Evolutionary conservation across 2,113 vertebrate species (phyloP), one percentile per base, ranked within the genome.

Genomic region (Chlamydotis undulata): DNA sequence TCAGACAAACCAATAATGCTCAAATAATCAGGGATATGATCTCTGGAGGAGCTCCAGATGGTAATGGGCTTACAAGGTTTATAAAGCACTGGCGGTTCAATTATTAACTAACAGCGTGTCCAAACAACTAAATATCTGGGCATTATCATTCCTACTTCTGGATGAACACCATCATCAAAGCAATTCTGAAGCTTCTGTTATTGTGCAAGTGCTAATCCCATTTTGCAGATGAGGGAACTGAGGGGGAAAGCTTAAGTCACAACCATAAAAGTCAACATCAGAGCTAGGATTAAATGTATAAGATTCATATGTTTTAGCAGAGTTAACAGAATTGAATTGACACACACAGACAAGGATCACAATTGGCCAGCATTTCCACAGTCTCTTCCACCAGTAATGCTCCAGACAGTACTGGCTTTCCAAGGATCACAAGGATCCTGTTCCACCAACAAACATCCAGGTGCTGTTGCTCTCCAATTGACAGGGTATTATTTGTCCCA

Each of bases 91-190:
- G 31, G 28, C 3, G 25, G 41, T 79, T 90, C 65, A 45, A 12
- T 90, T 75, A 35, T n/a, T 92, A 61, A 69, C 56, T 70, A 80
- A 61, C 13, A 83, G 12, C 3, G 0, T 26, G 63, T 56, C 57
- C 71, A 80, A 94, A 78, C 77, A 78, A 78, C 83, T 68, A 67
- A 83, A 68, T 80, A 82, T 64, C 74, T 94, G 84, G 37, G 84
- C 67, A 96, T 93, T 95, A 78, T 57, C 55, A 83, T 96, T 91
- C 63, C 75, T 57, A 33, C 19, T 68, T 68, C 83, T 93, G 81
- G 87, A 89, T 93, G 70, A 95, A 92, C 59, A 55, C 64, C 70
- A 92, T 92, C 67, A 90, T 52, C 5, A 5, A 82, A 82, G 74
- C 89, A 78, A 78, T 82, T 47, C 77, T 49, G 61, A 37, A 50